Conservation (phyloP, 2,113 vertebrate species). For the Aspidoscelis tigris region DNA sequence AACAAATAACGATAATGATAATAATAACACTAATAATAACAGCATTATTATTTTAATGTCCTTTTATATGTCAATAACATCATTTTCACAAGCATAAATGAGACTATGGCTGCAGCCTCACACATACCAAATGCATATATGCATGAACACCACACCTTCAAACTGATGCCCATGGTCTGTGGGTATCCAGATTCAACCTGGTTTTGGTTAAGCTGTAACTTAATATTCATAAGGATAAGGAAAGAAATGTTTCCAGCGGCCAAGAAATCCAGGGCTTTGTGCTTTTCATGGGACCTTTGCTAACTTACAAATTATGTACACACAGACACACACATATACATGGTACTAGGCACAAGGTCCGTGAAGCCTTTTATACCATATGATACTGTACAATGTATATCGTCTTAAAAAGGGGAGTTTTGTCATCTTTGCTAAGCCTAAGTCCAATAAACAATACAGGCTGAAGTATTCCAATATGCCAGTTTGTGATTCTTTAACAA, state of each 20-base stretch:
- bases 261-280: neutral
- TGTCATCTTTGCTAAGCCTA: neutral
- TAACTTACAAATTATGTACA: neutral
- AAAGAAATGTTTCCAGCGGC: neutral
- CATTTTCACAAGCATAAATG: neutral
- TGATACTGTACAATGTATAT: neutral
- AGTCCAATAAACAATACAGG: neutral
- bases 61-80: slow-evolving; percentile 8
- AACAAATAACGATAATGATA: too few species aligned
- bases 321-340: neutral
- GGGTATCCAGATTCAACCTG: neutral
- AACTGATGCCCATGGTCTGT: too few species aligned
- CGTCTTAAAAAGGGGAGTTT: too few species aligned
- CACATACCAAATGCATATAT: too few species aligned
- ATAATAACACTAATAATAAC: neutral
- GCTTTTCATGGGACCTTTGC: too few species aligned
- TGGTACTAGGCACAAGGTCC: neutral
- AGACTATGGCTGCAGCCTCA: too few species aligned
- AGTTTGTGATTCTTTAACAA: neutral
- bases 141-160: too few species aligned
- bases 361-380: accelerated
- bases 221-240: neutral
- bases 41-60: slow-evolving; percentile 5
- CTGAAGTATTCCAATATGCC: neutral
- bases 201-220: neutral